Percentiles rank a stretch among this genome's conserved stretches.
phyloP scores from a whole-genome alignment of 2,888 invertebrate species.

The Mylabris sibirica region DNA sequence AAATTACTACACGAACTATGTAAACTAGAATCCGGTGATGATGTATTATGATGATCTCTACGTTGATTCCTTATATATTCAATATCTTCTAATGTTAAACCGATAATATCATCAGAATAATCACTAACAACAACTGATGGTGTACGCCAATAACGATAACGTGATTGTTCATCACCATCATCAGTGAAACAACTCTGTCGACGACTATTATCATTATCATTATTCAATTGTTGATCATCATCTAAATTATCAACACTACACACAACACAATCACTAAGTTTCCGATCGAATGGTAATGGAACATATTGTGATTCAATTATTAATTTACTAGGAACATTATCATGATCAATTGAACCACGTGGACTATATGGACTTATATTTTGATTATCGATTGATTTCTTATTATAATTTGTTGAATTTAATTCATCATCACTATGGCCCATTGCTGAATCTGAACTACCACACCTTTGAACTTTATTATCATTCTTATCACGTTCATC shows the following conservation, averaged over 20 bases:
- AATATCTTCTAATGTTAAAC: slow-evolving; percentile 68
- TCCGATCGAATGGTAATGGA: slow-evolving; percentile 61
- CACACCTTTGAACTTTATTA: slow-evolving; percentile 59
- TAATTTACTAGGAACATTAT: slow-evolving; percentile 61
- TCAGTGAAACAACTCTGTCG: slow-evolving; percentile 65
- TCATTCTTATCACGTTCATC: slow-evolving; percentile 53
- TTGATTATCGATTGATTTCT: slow-evolving; percentile 27
- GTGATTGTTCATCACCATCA: slow-evolving; percentile 60
- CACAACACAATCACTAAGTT: slow-evolving; percentile 61
- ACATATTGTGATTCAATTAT: slow-evolving; percentile 67
- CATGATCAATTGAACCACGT: slow-evolving; percentile 57
- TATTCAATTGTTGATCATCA: slow-evolving; percentile 31
- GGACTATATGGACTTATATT: slow-evolving; percentile 53
- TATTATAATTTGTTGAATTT: slow-evolving; percentile 39
- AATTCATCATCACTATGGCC: slow-evolving; percentile 63
- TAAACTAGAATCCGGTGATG: slow-evolving; percentile 66
- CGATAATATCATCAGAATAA: slow-evolving; percentile 77
- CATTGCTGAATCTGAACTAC: slow-evolving; percentile 65
- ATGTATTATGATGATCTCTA: slow-evolving; percentile 47
- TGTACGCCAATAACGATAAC: slow-evolving; percentile 74
- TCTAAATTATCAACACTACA: slow-evolving; percentile 46
- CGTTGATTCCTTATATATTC: slow-evolving; percentile 66
- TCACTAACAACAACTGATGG: slow-evolving; percentile 90
- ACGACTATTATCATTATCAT: slow-evolving; percentile 49
- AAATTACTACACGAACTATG: slow-evolving; percentile 68